phyloP scores from a whole-genome alignment of 2,113 vertebrate genomes.

The Crotalus tigris region DNA sequence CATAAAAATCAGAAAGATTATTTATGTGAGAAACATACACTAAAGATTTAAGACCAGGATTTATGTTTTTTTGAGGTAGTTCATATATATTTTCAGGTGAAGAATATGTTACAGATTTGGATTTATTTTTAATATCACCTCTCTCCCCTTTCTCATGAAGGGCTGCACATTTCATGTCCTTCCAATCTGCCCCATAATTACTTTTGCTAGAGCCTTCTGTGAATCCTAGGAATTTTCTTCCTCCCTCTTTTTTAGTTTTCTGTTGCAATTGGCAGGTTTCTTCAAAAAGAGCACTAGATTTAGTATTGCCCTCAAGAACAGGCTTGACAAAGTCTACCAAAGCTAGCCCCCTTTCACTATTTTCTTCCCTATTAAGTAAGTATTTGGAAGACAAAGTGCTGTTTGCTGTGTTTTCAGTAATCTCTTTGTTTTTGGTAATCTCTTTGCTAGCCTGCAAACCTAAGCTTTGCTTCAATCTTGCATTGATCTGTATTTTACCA shows the following conservation, averaged over 20 bases:
- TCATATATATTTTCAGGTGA: constrained; percentile 62
- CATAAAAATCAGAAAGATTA: constrained; percentile 80
- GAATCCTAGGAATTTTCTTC: background rate
- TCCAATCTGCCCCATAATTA: background rate
- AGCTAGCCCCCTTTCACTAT: constrained; percentile 11
- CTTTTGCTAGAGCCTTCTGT: background rate
- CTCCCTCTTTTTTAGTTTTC: background rate
- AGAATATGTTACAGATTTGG: background rate
- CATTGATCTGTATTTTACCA: constrained; percentile 77
- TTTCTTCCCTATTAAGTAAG: constrained; percentile 13
- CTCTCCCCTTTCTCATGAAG: background rate
- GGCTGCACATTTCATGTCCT: background rate
- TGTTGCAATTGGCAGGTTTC: constrained; percentile 28
- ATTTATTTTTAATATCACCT: constrained; percentile 10
- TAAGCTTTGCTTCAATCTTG: constrained; percentile 76
- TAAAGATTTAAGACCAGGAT: constrained; percentile 68
- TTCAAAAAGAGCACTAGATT: background rate
- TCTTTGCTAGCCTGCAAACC: constrained; percentile 32
- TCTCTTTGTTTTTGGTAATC: background rate
- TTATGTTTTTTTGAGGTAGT: constrained; percentile 70
- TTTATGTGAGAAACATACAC: constrained; percentile 84
- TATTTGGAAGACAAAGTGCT: background rate
- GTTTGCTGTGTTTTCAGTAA: background rate
- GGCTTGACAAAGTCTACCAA: background rate
- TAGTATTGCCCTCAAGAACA: constrained; percentile 26